Evolutionary conservation across 1,140 invertebrate species (phyloP).

Genomic region (Homarus americanus): DNA sequence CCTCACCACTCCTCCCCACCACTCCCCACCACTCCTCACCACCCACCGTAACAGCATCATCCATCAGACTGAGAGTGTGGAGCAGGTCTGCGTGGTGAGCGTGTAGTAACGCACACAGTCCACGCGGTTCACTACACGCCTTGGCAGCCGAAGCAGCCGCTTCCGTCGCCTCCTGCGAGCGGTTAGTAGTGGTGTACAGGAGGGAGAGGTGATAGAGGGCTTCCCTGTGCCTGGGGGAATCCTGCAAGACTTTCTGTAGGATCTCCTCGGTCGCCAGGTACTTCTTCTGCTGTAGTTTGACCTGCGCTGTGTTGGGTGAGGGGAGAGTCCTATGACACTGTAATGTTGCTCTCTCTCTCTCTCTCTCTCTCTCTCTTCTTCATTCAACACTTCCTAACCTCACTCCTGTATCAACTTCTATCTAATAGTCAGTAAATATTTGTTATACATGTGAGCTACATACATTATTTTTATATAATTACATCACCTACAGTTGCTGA

Average conservation of each 20-base stretch:
- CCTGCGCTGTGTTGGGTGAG: conserved; percentile 52
- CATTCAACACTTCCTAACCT: no score
- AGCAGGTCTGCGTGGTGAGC: conserved; percentile 60
- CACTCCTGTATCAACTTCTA: no score
- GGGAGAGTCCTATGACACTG: no score
- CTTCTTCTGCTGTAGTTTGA: conserved; percentile 49
- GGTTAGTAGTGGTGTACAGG: conserved; percentile 51
- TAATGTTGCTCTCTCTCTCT: no score
- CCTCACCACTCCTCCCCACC: background rate
- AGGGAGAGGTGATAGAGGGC: conserved; percentile 63
- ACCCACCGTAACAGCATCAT: conserved; percentile 54
- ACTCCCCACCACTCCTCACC: background rate
- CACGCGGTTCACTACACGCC: conserved; percentile 23
- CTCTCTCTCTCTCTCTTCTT: no score
- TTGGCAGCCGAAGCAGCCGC: conserved; percentile 39
- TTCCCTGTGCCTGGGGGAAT: conserved; percentile 32
- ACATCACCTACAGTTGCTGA: no score
- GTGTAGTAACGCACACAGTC: conserved; percentile 42
- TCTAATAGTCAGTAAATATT: no score
- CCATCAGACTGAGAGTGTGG: conserved; percentile 43
- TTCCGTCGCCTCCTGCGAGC: conserved; percentile 39
- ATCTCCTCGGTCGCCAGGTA: conserved; percentile 50
- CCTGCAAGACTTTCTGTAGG: conserved; percentile 43
- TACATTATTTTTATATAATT: no score
- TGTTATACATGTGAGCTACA: no score